Conservation (phyloP, 2,888 invertebrate genomes). For the Iselma pallidipennis region DNA sequence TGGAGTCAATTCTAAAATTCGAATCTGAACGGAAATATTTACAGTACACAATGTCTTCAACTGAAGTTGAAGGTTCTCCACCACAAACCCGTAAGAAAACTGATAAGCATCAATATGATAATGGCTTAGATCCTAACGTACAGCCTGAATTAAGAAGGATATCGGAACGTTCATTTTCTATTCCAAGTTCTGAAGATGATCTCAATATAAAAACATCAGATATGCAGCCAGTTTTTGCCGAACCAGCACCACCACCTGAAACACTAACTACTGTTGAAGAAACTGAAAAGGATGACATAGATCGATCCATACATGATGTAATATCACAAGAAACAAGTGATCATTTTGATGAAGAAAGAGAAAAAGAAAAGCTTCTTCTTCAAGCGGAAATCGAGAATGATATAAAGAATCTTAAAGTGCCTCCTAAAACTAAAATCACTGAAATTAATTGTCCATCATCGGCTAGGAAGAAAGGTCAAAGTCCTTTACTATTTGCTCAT, state of each 20-base stretch:
- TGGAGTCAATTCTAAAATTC: constrained; percentile 72
- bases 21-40: constrained; percentile 71
- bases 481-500: constrained; percentile 78
- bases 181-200: constrained; percentile 76
- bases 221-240: constrained; percentile 53
- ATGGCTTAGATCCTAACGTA: constrained; percentile 65
- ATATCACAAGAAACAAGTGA: constrained; percentile 42
- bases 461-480: constrained; percentile 72
- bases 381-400: constrained; percentile 54
- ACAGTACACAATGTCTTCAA: constrained; percentile 69
- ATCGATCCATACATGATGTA: constrained; percentile 51
- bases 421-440: constrained; percentile 62
- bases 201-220: constrained; percentile 64
- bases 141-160: constrained; percentile 71
- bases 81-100: constrained; percentile 73
- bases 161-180: constrained; percentile 74
- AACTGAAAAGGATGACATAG: constrained; percentile 45
- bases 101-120: constrained; percentile 60
- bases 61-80: constrained; percentile 77
- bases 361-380: constrained; percentile 49
- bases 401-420: constrained; percentile 51
- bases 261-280: constrained; percentile 46
- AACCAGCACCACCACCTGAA: constrained; percentile 40
- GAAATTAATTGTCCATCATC: constrained; percentile 70
- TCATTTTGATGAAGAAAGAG: constrained; percentile 43